phyloP scores from a whole-genome alignment of 2,888 invertebrate genomes.

The Mylabris sibirica region DNA sequence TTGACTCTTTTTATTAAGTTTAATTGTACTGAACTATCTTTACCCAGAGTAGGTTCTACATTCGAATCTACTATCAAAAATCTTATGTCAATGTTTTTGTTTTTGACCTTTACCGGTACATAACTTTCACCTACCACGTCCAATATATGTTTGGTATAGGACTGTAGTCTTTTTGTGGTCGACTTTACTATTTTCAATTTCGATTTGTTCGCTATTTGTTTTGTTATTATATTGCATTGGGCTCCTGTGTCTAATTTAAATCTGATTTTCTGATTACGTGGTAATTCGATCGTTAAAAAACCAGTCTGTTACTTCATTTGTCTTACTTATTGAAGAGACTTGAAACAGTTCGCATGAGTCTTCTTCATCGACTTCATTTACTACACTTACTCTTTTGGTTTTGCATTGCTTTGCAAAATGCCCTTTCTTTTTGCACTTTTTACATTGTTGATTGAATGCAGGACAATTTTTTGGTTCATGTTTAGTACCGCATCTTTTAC shows the following conservation, averaged over 20 bases:
- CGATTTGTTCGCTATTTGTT: too few relatives aligned
- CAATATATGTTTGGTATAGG: background rate
- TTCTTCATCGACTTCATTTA: too few relatives aligned
- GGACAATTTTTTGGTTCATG: conserved; percentile 8
- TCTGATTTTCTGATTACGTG: too few relatives aligned
- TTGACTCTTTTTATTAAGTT: background rate
- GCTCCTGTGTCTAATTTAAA: too few relatives aligned
- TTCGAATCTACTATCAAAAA: background rate
- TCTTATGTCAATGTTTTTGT: background rate
- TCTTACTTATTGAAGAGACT: too few relatives aligned
- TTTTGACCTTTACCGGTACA: too few relatives aligned
- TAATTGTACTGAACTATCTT: background rate
- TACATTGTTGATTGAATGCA: conserved; percentile 14
- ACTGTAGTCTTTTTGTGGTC: too few relatives aligned
- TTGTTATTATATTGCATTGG: too few relatives aligned
- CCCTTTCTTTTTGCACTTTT: conserved; percentile 11
- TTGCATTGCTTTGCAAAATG: conserved; percentile 16
- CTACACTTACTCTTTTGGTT: background rate
- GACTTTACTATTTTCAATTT: too few relatives aligned
- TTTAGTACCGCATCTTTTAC: conserved; percentile 8
- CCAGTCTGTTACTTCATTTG: too few relatives aligned
- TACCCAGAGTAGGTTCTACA: background rate
- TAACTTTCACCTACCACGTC: background rate
- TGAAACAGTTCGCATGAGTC: too few relatives aligned
- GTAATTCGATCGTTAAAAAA: too few relatives aligned